These are phyloP conservation scores for Tenebrio molitor DNA, from an alignment of 1,140 invertebrate species.

Conservation along the genomic window DNA sequence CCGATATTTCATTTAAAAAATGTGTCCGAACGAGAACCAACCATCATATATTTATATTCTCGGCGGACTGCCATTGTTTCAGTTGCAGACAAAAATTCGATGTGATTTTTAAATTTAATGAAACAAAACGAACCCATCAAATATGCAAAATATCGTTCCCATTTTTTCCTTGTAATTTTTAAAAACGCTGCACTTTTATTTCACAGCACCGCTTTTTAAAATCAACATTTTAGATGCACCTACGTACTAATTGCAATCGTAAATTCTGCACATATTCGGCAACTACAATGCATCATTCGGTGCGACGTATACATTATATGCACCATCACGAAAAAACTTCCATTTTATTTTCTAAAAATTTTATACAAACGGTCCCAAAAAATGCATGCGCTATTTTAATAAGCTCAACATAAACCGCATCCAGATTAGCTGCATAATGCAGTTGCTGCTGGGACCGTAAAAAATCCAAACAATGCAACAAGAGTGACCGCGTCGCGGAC, in stretches of 20 bases:
- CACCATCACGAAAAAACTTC: constrained; percentile 26
- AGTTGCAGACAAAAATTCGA: constrained; percentile 64
- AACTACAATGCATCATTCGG: constrained; percentile 38
- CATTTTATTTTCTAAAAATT: constrained; percentile 20
- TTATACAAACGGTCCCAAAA: constrained; percentile 17
- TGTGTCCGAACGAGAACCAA: constrained; percentile 63
- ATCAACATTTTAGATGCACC: constrained; percentile 53
- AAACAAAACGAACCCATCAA: constrained; percentile 65
- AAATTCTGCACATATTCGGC: constrained; percentile 49
- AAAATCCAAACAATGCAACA: too few relatives aligned
- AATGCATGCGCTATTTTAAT: background rate
- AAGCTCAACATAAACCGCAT: constrained; percentile 1
- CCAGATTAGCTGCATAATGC: background rate
- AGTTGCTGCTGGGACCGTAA: too few relatives aligned
- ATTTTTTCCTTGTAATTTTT: constrained; percentile 59
- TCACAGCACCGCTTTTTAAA: constrained; percentile 51
- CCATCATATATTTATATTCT: constrained; percentile 66
- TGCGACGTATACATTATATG: constrained; percentile 34
- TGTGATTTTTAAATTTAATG: constrained; percentile 67
- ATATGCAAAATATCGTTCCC: constrained; percentile 62
- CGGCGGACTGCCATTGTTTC: constrained; percentile 63
- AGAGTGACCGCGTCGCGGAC: too few relatives aligned
- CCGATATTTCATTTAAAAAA: constrained; percentile 67
- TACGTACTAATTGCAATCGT: constrained; percentile 52
- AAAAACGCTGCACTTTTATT: constrained; percentile 55